Percentiles rank a stretch among this genome's conserved stretches.
These are phyloP conservation scores for Syrphus vitripennis DNA, from an alignment of 2,888 invertebrate species.

Conservation along the genomic window DNA sequence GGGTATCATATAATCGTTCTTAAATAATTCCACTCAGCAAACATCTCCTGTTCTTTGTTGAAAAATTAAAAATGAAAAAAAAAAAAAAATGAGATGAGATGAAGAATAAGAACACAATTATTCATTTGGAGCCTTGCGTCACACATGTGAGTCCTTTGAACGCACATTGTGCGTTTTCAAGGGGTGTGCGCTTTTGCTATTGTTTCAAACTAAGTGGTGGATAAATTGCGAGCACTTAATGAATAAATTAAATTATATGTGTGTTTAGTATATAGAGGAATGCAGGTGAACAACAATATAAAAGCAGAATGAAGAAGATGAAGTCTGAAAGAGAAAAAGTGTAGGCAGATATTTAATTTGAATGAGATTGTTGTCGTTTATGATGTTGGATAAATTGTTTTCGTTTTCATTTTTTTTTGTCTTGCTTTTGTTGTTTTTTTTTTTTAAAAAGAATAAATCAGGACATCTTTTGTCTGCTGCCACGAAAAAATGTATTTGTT, in stretches of 20 bases:
- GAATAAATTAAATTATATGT: constrained; percentile 30
- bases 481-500: too few relatives aligned
- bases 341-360: background rate
- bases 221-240: constrained; percentile 48
- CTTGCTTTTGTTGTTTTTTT: background rate
- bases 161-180: constrained; percentile 51
- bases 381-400: background rate
- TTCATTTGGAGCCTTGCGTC: constrained; percentile 35
- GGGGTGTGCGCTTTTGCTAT: constrained; percentile 28
- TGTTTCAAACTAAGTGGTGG: constrained; percentile 52
- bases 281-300: constrained; percentile 4
- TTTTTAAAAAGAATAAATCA: background rate
- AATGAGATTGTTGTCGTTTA: background rate
- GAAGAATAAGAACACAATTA: constrained; percentile 40
- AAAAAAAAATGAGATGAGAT: background rate
- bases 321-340: background rate
- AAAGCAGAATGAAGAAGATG: background rate
- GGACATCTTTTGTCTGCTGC: too few relatives aligned
- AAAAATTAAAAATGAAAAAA: background rate
- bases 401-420: background rate
- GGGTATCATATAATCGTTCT: constrained; percentile 58
- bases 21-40: constrained; percentile 46
- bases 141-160: constrained; percentile 17
- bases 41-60: constrained; percentile 26
- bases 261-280: background rate